phyloP scores from a whole-genome alignment of 1,140 invertebrate species.

The Tetramorium parvispinum region DNA sequence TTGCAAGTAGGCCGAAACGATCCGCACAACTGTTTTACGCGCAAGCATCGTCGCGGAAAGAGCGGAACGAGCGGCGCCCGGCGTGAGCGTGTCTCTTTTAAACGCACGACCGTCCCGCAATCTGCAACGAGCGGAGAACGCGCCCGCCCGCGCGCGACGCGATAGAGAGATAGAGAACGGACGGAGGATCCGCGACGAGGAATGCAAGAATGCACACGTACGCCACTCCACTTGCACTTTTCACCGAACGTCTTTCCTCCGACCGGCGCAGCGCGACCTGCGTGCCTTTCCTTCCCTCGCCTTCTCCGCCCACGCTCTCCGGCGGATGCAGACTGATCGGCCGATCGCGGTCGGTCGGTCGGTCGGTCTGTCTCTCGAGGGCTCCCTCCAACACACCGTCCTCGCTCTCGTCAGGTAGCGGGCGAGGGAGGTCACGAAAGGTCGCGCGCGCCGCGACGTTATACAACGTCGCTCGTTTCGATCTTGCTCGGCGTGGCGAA shows the following conservation, averaged over 20 bases:
- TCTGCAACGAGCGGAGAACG: neutral
- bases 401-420: constrained; percentile 49
- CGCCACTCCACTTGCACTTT: constrained; percentile 72
- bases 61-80: neutral
- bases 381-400: constrained; percentile 32
- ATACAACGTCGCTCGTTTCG: constrained; percentile 7
- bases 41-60: too few relatives aligned
- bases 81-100: neutral
- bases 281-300: constrained; percentile 57
- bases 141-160: neutral
- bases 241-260: constrained; percentile 47
- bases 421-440: constrained; percentile 69
- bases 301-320: constrained; percentile 20
- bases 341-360: constrained; percentile 30
- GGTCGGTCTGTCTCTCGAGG: constrained; percentile 30
- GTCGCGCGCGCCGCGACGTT: constrained; percentile 37
- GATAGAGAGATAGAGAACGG: neutral
- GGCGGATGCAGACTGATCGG: constrained; percentile 67
- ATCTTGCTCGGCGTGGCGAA: neutral
- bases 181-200: neutral
- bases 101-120: neutral
- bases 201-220: constrained; percentile 8
- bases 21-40: neutral
- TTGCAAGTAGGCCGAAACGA: constrained; percentile 6
- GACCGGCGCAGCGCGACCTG: neutral